Evolutionary conservation across 2,113 vertebrate genomes (phyloP), one percentile per base, ranked within the genome.

Genomic region (Pholis gunnellus): DNA sequence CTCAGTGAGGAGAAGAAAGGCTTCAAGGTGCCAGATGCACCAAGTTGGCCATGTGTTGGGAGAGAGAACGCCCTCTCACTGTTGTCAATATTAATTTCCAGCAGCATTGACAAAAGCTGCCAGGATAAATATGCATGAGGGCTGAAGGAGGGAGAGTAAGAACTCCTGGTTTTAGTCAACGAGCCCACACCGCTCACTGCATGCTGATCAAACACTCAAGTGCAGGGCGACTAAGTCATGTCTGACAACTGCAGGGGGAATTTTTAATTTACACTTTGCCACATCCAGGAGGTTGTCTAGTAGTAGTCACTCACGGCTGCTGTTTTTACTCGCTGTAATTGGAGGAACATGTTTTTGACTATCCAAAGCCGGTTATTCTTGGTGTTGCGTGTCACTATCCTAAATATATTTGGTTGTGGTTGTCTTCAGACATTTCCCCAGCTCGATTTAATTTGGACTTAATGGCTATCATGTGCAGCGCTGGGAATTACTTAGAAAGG

Each of bases 141-240:
- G 42, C 75, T 79, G 87, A 69, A 64, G 68, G 44, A 79, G 70
- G 70, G 40, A 81, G 80, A 76, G 73, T 48, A 38, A 81, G 74
- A 87, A 81, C 83, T 88, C 69, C 82, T 81, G 78, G 84, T 88
- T 87, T 86, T 88, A 81, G 85, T 90, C 88, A 84, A 88, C 80
- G 72, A 86, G 86, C 80, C 78, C 87, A 85, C 82, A 74, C 77
- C 87, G 88, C 65, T 92, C 63, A 40, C 79, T 86, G 84, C 87
- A 93, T 92, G 89, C 91, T 87, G 88, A 94, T 92, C 88, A 89
- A 90, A 90, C 85, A 85, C 89, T 90, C 70, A 44, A 90, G 83
- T 82, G 74, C 83, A 81, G 67, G 86, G 87, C 88, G 88, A 89
- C 91, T 83, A 89, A 91, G 91, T 90, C 79, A 66, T 85, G 88